Evolutionary conservation across 2,888 invertebrate genomes (phyloP), one percentile per base, ranked within the genome.

Genomic region (Nebria salina): DNA sequence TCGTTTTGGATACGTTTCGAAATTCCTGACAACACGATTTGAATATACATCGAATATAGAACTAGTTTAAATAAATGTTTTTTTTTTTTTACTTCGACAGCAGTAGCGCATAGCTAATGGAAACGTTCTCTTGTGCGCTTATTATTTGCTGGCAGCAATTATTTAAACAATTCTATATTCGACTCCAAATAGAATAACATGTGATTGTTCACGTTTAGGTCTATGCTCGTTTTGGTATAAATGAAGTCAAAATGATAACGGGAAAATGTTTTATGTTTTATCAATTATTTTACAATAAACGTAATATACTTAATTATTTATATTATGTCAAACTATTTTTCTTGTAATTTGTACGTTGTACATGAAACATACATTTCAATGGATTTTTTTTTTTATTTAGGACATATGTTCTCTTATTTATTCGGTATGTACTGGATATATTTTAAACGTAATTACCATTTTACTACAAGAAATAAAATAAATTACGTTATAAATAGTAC

Each of bases 1-100:
- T 83, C 72, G 34, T 66, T 82, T 82, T 83, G 83, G 83, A 84
- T 82, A 83, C 65, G 82, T 84, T 34, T 54, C 54, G 54, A 54
- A 54, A 54, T 54, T 54, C 7, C 13, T 54, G 54, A 54, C 54
- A 54, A 54, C 54, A 54, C 54, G 83, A 83, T 82, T 84, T 83
- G 81, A 72, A 79, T 20, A 83, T 75, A 25, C 70, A 26, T 70
- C 34, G 13, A 70, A 70, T 70, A 26, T 70, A 26, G 70, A 20
- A 26, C 11, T 54, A 5, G 13, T 7, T 54, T 54, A 2, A 54
- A 54, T 54, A 54, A 54, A 54, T 54, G 34, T 34, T 1, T 34
- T 20, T 20, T 20, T 20, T 20, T 20, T 20, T 20, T 20, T 20
- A 20, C 20, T 20, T 20, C 20, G 20, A 20, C 20, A 20, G 20